Base-by-base conservation (phyloP, 2,797 vertebrate genomes). In the Peromyscus attwateri region DNA sequence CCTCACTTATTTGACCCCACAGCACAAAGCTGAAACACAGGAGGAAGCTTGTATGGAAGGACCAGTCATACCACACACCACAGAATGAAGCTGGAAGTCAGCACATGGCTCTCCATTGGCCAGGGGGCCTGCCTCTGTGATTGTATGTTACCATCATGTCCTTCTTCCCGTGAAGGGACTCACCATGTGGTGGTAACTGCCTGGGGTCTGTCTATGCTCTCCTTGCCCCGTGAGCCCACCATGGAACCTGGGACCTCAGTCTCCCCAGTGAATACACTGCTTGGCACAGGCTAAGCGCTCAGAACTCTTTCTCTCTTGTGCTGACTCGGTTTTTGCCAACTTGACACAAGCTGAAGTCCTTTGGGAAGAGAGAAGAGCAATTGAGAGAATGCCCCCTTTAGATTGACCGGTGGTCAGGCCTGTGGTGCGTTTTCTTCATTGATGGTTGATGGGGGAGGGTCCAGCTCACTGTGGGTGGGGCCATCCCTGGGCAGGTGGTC, bases 181-280 rank as follows among this genome's bases (percentile, higher is more conserved):
- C 13, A 25, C 11, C n/a, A 3, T 0, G 0, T 10, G 29, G 7
- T 8, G 11, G 3, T 21, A 2, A n/a, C 2, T 57, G 27, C 66
- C 70, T 23, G 9, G 37, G 64, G 29, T n/a, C 79, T 75, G 2
- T 14, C 1, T 66, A 9, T 70, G 21, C 43, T 29, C 49, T 60
- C 19, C 27, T 66, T 34, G 25, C 11, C 87, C 31, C 2, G 0
- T 13, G 68, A 85, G 23, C 3, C 55, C 12, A 3, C 23, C n/a
- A 0, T 21, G 29, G 90, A 31, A 13, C 4, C 21, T 27, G 23
- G 19, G n/a, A 43, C 25, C 82, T 82, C 75, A 46, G 66, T 6
- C 19, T 66, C 34, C 3, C 40, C 1, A 0, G 16, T 10, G 37
- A 57, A 77, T 19, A 43, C 17, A 37, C 9, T 19, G 81, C 13